Evolutionary conservation across 2,797 vertebrate genomes (phyloP).

Genomic region (Spheniscus humboldti): DNA sequence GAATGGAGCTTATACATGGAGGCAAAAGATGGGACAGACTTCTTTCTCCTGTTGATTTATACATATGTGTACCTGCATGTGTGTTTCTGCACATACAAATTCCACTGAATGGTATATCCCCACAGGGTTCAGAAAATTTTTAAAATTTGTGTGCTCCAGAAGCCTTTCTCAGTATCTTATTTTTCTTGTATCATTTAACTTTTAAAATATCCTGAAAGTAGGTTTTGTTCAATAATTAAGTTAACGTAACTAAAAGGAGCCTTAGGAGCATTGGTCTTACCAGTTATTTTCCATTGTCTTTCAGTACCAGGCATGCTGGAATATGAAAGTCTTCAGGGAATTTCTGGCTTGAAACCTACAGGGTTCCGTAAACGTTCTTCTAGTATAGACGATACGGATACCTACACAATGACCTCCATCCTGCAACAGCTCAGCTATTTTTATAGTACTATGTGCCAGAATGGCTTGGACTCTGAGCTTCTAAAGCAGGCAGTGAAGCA

Average conservation of each 20-base stretch:
- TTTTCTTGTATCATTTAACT: not conserved
- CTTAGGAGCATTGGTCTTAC: not conserved
- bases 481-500: conserved; percentile 87
- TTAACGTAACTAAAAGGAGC: not conserved
- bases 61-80: not conserved
- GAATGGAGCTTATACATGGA: not conserved
- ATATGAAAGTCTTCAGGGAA: conserved; percentile 94
- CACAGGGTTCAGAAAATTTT: not conserved
- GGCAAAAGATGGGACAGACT: not conserved
- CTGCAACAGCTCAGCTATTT: conserved; percentile 87
- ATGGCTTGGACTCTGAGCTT: conserved; percentile 87
- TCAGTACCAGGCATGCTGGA: conserved; percentile 95
- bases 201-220: not conserved
- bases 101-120: not conserved
- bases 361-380: conserved; percentile 94
- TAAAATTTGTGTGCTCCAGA: not conserved
- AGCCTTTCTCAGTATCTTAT: not conserved
- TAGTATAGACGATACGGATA: conserved; percentile 84
- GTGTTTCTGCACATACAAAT: not conserved
- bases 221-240: not conserved
- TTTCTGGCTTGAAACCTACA: conserved; percentile 94
- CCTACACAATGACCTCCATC: conserved; percentile 87
- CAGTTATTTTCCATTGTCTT: not conserved
- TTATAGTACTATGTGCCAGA: conserved; percentile 88
- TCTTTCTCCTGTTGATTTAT: not conserved